Conservation (phyloP, 2,113 vertebrate species). For the Hypocryptadius cinnamomeus region DNA sequence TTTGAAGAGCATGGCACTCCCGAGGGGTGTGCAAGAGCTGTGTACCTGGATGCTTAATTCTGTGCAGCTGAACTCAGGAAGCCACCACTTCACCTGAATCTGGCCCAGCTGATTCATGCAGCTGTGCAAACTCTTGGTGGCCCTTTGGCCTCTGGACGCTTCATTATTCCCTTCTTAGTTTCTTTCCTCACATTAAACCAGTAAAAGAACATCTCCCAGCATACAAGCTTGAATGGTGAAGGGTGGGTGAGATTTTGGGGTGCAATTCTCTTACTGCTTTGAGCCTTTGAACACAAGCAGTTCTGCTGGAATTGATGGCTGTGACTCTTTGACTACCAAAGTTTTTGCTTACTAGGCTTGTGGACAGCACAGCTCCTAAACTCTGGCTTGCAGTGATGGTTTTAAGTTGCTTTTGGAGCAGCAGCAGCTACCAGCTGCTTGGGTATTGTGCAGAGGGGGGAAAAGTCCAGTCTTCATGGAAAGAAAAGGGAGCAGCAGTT, state of each 20-base stretch:
- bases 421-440: background rate
- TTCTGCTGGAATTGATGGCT: background rate
- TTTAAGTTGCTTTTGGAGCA: background rate
- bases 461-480: background rate
- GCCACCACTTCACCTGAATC: rapidly evolving
- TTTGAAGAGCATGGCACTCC: background rate
- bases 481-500: background rate
- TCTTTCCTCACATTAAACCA: background rate
- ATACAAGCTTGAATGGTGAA: background rate
- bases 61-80: background rate
- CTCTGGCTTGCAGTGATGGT: background rate
- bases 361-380: background rate
- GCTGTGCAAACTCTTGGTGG: background rate
- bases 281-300: background rate
- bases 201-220: background rate
- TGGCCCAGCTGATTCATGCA: background rate
- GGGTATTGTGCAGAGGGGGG: rapidly evolving
- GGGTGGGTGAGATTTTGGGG: background rate
- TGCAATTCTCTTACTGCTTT: background rate
- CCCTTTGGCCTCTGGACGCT: background rate
- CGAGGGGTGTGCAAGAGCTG: background rate
- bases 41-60: background rate
- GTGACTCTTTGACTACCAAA: background rate
- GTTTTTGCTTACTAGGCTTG: background rate
- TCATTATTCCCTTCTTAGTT: background rate